A percentile compares a stretch with the other conserved stretches of the same genome.
Evolutionary conservation across 2,888 invertebrate species (phyloP).

Genomic region (Mythimna impura): DNA sequence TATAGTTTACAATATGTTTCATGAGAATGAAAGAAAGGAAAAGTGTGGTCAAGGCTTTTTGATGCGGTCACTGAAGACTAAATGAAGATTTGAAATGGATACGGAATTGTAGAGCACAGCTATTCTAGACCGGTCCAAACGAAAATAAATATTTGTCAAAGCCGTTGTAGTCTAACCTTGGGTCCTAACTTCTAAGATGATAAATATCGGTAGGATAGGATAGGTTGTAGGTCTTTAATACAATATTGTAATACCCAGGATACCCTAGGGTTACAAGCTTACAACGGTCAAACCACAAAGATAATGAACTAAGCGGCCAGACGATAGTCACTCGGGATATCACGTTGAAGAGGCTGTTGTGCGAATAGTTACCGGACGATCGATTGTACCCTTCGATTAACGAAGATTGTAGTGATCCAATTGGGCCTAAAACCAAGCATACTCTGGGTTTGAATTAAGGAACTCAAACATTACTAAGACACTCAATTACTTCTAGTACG

Average conservation of each 20-base stretch:
- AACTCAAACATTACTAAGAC: too few species aligned
- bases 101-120: not conserved
- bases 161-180: not conserved
- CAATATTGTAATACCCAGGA: constrained; percentile 14
- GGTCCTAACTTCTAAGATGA: not conserved
- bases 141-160: constrained; percentile 16
- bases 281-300: constrained; percentile 23
- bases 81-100: not conserved
- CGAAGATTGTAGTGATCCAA: not conserved
- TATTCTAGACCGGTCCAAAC: not conserved
- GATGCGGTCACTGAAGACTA: too few species aligned
- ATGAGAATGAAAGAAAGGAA: constrained; percentile 20
- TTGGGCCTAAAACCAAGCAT: not conserved
- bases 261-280: constrained; percentile 20
- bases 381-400: too few species aligned
- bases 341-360: constrained; percentile 8
- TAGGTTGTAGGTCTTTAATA: constrained; percentile 3
- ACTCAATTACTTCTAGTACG: too few species aligned
- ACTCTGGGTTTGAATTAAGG: not conserved
- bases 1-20: constrained; percentile 49
- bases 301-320: constrained; percentile 31
- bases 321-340: constrained; percentile 20
- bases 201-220: constrained; percentile 9
- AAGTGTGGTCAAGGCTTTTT: not conserved
- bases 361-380: not conserved